These are phyloP conservation scores for Callaeas wilsoni DNA, from an alignment of 2,113 vertebrate genomes.

Conservation along the genomic window DNA sequence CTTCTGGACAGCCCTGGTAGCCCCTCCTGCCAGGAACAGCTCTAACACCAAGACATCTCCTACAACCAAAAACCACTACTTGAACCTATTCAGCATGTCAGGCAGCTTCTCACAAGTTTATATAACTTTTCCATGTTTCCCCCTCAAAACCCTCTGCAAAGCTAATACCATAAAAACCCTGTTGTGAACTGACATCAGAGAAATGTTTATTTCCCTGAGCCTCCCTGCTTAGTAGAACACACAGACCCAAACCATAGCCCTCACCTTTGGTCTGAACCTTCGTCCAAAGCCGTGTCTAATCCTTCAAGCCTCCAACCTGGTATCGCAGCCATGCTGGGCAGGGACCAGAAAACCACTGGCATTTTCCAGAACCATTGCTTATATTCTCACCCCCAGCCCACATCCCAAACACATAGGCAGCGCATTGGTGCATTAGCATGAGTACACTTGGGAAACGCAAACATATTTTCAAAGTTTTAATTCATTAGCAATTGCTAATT, in stretches of 20 bases:
- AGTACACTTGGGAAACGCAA: neutral
- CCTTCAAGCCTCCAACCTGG: neutral
- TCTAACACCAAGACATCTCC: neutral
- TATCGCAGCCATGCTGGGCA: neutral
- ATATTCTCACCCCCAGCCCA: neutral
- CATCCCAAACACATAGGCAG: neutral
- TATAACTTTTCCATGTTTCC: neutral
- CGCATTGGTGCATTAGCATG: rapidly evolving
- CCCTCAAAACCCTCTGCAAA: neutral
- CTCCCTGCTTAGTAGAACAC: neutral
- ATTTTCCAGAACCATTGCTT: neutral
- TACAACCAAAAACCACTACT: neutral
- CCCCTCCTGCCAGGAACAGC: neutral
- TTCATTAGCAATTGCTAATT: constrained; percentile 11
- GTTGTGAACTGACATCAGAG: neutral
- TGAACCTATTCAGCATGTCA: neutral
- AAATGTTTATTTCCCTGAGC: neutral
- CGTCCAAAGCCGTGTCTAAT: neutral
- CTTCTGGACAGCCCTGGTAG: neutral
- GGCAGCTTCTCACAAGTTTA: neutral
- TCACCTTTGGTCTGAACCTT: neutral
- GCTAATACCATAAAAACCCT: neutral
- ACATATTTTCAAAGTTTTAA: neutral
- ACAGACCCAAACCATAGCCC: neutral
- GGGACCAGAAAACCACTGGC: neutral